Conservation (phyloP, 2,888 invertebrate species). For the Oxytorus armatus region DNA sequence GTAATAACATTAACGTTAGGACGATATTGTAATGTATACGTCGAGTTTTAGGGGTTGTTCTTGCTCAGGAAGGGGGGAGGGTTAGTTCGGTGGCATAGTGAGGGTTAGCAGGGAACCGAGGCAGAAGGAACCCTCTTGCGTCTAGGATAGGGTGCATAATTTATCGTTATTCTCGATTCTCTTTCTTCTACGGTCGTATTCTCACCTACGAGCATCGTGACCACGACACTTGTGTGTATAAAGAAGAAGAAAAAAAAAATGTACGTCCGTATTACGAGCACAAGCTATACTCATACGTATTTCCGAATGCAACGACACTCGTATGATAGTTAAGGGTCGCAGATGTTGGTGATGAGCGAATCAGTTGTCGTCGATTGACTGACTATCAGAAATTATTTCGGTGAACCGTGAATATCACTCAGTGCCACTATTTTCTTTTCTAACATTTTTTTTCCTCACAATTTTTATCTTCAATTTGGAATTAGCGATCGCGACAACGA, state of each 20-base stretch:
- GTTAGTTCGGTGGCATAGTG: slow-evolving; percentile 32
- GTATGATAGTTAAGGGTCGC: slow-evolving; percentile 68
- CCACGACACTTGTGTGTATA: slow-evolving; percentile 54
- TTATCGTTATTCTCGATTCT: slow-evolving; percentile 78
- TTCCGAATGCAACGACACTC: slow-evolving; percentile 73
- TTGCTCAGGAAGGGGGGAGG: slow-evolving; percentile 24
- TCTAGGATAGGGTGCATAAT: slow-evolving; percentile 81
- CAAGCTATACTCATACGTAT: slow-evolving; percentile 74
- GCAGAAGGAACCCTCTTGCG: slow-evolving; percentile 61
- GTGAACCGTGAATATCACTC: no score
- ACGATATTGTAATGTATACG: slow-evolving; percentile 82
- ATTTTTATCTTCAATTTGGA: no score
- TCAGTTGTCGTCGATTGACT: slow-evolving; percentile 59
- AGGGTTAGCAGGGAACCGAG: slow-evolving; percentile 69
- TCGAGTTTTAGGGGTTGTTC: slow-evolving; percentile 78
- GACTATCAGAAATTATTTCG: slow-evolving; percentile 29
- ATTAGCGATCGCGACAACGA: no score
- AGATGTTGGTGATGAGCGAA: slow-evolving; percentile 23
- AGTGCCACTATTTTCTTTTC: neutral
- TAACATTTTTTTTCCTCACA: neutral
- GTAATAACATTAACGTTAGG: slow-evolving; percentile 81
- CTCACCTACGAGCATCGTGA: slow-evolving; percentile 42
- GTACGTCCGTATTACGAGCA: slow-evolving; percentile 54
- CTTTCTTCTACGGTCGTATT: slow-evolving; percentile 36
- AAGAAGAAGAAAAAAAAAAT: neutral